Conservation (phyloP, 92 coral and sea anemone genomes). For the Epizoanthus scotinus region DNA sequence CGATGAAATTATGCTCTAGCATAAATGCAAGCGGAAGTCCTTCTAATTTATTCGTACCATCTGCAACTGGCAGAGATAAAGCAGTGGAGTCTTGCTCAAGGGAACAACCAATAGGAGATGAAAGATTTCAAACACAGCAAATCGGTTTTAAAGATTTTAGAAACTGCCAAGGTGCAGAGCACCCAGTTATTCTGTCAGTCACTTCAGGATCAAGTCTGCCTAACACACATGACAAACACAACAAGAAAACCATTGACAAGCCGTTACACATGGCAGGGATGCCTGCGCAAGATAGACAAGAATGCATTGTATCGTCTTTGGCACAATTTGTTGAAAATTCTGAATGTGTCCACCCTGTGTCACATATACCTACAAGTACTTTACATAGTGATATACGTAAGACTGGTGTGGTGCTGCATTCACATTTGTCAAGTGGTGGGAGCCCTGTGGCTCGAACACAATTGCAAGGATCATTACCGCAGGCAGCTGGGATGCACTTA, state of each 20-base stretch:
- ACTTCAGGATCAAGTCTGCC: not conserved
- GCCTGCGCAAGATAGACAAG: not conserved
- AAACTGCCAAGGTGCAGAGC: not conserved
- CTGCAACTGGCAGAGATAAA: not conserved
- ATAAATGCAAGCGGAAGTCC: not conserved
- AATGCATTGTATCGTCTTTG: not conserved
- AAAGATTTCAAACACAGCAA: not conserved
- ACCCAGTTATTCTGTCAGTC: not conserved
- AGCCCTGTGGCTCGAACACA: not conserved
- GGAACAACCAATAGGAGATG: not conserved
- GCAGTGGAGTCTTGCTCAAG: not conserved
- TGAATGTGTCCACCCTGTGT: not conserved
- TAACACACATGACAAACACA: not conserved
- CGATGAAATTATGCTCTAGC: not conserved
- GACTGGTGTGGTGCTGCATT: not conserved
- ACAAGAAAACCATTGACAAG: not conserved
- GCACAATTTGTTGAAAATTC: not conserved
- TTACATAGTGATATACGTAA: not conserved
- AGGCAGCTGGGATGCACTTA: not conserved
- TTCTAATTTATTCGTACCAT: not conserved
- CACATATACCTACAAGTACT: not conserved
- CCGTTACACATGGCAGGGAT: no score
- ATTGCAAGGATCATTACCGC: not conserved
- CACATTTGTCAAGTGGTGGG: no score
- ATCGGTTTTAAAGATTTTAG: not conserved